Base-by-base conservation (phyloP, 2,797 vertebrate genomes). In the Babyrousa celebensis region DNA sequence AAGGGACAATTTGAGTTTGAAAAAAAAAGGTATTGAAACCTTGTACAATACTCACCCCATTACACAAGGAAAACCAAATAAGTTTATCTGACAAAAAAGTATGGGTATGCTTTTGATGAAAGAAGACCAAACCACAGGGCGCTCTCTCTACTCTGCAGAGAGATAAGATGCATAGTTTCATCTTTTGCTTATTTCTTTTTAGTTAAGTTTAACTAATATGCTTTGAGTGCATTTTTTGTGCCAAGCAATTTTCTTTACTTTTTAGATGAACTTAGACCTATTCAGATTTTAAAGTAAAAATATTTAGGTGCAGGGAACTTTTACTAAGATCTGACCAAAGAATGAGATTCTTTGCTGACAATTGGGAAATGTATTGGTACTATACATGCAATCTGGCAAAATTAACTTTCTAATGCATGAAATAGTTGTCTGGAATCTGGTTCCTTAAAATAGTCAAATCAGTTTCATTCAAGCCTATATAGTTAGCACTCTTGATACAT, bases 21-120 rank as follows among this genome's bases (percentile, higher is more conserved):
- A 88, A 94, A 89, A 89, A 67, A 85, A 91, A 70, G 71, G 16
- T 86, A 85, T 83, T 70, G 84, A 98, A 98, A 96, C 70, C 82
- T 94, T 60, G 71, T 95, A 67, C 65, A 95, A 95, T 96, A 90
- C 95, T 98, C 96, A 97, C 93, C 93, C 60, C 68, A 77, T 96
- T 97, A 93, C 87, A 94, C 79, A 93, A 84, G 79, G 89, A 95
- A 96, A 96, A 80, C 75, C 74, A 97, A 92, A 56, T 94, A 85
- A 78, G 78, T 97, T 95, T 94, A 80, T 86, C 56, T 90, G 79
- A 95, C 80, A 68, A 67, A 67, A 88, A 95, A 32, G 18, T 43
- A 71, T 40, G 6, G 36, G 17, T 62, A 25, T 68, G 54, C 17
- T 79, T 89, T 95, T 87, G 54, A 32, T 67, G 63, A 95, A 94